Evolutionary conservation across 2,797 vertebrate genomes (phyloP).

Genomic region (Brachymystax lenok): DNA sequence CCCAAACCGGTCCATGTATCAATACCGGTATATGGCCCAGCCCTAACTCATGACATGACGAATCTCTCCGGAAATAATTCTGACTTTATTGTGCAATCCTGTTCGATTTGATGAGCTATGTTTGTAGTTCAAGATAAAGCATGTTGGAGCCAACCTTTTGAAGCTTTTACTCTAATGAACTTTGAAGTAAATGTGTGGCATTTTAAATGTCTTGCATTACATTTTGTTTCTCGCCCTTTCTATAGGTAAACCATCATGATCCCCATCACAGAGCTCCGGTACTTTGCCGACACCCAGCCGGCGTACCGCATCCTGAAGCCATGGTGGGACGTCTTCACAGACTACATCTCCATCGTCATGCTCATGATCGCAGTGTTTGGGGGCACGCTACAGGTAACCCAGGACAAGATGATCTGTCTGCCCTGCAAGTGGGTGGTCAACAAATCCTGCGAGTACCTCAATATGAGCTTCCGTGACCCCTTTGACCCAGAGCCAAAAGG

Average conservation of each 20-base stretch:
- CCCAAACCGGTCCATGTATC: too few relatives aligned
- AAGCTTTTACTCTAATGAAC: not conserved
- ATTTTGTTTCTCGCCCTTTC: not conserved
- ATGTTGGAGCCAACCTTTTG: not conserved
- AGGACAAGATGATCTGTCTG: constrained; percentile 99
- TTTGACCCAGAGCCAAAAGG: constrained; percentile 80
- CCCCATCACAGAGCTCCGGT: constrained; percentile 96
- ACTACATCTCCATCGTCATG: constrained; percentile 98
- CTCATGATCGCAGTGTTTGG: constrained; percentile 98
- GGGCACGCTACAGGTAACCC: constrained; percentile 95
- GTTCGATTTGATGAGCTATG: not conserved
- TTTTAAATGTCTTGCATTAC: not conserved
- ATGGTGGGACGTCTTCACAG: constrained; percentile 99
- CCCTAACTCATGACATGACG: not conserved
- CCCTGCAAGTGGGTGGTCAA: constrained; percentile 96
- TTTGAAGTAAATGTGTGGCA: not conserved
- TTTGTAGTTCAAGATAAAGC: not conserved
- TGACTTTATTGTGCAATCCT: not conserved
- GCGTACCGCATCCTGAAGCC: constrained; percentile 98
- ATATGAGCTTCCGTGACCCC: constrained; percentile 57
- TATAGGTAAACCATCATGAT: constrained; percentile 96
- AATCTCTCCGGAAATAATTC: not conserved
- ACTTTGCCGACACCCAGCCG: constrained; percentile 96
- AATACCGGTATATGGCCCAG: too few relatives aligned
- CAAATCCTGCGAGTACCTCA: constrained; percentile 77